A percentile compares a stretch with the other conserved stretches of the same genome.
Conservation (phyloP, 2,888 invertebrate species). For the Stenolophus ochropezus region DNA sequence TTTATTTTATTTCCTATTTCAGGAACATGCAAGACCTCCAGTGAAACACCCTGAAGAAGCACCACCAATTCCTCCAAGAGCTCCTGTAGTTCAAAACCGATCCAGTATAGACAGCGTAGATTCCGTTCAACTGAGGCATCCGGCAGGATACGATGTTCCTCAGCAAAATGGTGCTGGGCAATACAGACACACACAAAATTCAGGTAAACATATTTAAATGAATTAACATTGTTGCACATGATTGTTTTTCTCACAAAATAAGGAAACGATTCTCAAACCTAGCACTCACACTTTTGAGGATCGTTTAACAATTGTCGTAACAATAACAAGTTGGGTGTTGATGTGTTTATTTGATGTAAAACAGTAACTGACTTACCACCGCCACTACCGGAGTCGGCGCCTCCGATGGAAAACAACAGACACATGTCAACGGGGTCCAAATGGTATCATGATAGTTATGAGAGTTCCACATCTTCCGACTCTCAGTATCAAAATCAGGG, state of each 20-base stretch:
- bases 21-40: conserved; percentile 28
- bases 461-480: conserved; percentile 52
- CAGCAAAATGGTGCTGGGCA: conserved; percentile 56
- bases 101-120: conserved; percentile 48
- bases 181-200: conserved; percentile 43
- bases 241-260: conserved; percentile 13
- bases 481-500: conserved; percentile 53
- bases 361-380: conserved; percentile 72
- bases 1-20: conserved; percentile 37
- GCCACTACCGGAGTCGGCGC: conserved; percentile 77
- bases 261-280: conserved; percentile 13
- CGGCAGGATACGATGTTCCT: conserved; percentile 43
- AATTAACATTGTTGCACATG: neutral
- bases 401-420: conserved; percentile 71
- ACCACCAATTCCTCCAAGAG: conserved; percentile 57
- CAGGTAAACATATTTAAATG: conserved; percentile 1
- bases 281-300: neutral
- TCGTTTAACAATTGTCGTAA: neutral
- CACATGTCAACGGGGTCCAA: conserved; percentile 43
- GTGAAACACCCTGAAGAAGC: conserved; percentile 57
- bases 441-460: conserved; percentile 58
- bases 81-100: conserved; percentile 45
- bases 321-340: conserved; percentile 3
- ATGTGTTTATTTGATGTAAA: conserved; percentile 29
- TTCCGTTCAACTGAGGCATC: conserved; percentile 41